These are phyloP conservation scores for Heliconius melpomene DNA, from an alignment of 1,140 invertebrate genomes.

Conservation along the genomic window DNA sequence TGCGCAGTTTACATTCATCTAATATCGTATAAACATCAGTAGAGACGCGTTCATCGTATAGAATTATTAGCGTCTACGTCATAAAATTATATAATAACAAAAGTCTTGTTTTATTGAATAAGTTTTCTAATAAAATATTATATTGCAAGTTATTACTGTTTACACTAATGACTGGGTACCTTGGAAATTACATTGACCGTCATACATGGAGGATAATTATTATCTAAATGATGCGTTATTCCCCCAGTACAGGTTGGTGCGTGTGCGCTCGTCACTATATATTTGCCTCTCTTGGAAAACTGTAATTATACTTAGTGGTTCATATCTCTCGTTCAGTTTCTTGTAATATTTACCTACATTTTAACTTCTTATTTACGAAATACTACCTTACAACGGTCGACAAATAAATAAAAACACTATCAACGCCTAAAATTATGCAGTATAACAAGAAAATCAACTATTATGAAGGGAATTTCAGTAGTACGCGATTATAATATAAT, in stretches of 20 bases:
- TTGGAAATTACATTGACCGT: conserved; percentile 39
- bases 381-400: neutral
- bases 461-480: neutral
- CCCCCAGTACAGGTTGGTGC: conserved; percentile 41
- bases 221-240: conserved; percentile 61
- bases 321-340: neutral
- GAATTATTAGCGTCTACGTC: neutral
- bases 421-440: neutral
- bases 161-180: neutral
- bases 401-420: neutral
- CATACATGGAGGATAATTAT: conserved; percentile 43
- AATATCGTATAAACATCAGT: conserved; percentile 40
- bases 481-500: neutral
- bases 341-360: neutral
- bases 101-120: neutral
- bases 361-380: too few species aligned
- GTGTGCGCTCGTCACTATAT: conserved; percentile 48
- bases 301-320: neutral
- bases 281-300: conserved; percentile 46
- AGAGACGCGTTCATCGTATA: neutral
- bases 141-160: neutral
- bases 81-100: conserved; percentile 1
- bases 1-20: conserved; percentile 39
- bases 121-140: conserved; percentile 11
- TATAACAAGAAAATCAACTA: neutral